Evolutionary conservation across 2,113 vertebrate species (phyloP).

Genomic region (Cebus imitator): DNA sequence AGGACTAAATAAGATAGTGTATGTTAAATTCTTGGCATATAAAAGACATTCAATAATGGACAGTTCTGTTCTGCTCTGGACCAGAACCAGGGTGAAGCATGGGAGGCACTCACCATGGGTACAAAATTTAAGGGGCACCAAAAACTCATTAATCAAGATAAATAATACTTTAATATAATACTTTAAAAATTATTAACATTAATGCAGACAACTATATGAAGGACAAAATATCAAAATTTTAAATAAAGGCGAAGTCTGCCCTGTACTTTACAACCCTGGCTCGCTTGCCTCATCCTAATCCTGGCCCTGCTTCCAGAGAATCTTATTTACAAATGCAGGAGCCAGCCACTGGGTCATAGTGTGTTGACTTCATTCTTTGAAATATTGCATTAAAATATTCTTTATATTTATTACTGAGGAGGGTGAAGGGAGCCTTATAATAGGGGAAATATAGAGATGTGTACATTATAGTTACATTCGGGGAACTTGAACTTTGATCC

Average conservation of each 20-base stretch:
- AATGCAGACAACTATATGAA: neutral
- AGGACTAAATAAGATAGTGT: neutral
- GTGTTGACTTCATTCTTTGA: neutral
- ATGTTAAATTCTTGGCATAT: neutral
- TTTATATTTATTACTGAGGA: neutral
- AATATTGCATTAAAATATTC: neutral
- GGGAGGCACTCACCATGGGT: fast-evolving
- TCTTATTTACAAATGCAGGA: neutral
- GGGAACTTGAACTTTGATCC: neutral
- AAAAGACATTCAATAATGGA: neutral
- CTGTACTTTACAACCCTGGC: neutral
- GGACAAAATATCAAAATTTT: neutral
- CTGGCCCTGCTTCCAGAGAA: neutral
- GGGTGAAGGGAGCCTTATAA: fast-evolving
- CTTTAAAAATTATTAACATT: neutral
- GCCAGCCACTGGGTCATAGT: neutral
- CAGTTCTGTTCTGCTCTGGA: neutral
- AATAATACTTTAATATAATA: neutral
- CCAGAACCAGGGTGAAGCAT: neutral
- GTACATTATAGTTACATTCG: neutral
- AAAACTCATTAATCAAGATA: neutral
- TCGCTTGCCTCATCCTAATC: neutral
- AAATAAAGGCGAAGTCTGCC: neutral
- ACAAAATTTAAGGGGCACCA: neutral
- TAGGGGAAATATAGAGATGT: neutral